These are phyloP conservation scores for Aythya baeri DNA, from an alignment of 2,113 vertebrate genomes.

Conservation along the genomic window DNA sequence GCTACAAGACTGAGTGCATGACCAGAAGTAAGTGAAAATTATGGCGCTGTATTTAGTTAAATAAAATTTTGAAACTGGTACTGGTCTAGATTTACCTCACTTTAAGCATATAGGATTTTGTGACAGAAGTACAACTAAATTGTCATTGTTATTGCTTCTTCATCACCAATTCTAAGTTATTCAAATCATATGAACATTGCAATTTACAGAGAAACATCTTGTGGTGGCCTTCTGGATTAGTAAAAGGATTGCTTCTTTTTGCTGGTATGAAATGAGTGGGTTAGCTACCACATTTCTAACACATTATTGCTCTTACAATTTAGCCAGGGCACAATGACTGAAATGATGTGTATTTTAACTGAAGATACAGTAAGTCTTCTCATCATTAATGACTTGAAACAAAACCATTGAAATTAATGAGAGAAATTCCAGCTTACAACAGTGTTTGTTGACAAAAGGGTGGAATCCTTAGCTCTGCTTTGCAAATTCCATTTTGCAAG, in stretches of 20 bases:
- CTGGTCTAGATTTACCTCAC: not conserved
- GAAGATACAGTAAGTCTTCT: not conserved
- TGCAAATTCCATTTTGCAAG: conserved; percentile 30
- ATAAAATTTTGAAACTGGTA: not conserved
- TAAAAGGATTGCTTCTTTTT: not conserved
- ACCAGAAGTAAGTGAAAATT: not conserved
- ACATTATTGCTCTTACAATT: conserved; percentile 31
- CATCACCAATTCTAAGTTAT: not conserved
- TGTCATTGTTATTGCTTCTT: not conserved
- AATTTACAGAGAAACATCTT: not conserved
- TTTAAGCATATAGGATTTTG: not conserved
- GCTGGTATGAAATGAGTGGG: not conserved
- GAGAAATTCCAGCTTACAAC: not conserved
- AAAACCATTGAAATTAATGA: conserved; percentile 34
- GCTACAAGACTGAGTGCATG: rapidly evolving
- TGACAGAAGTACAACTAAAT: not conserved
- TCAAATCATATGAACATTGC: rapidly evolving
- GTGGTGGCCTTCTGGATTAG: not conserved
- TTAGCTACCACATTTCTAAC: not conserved
- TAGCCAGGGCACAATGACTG: conserved; percentile 18
- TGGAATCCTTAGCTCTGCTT: conserved; percentile 27
- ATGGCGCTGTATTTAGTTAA: not conserved
- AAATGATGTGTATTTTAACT: not conserved
- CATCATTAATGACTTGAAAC: conserved; percentile 31
- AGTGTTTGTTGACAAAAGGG: not conserved